phyloP scores from a whole-genome alignment of 1,140 invertebrate genomes.

The Frieseomelitta varia region DNA sequence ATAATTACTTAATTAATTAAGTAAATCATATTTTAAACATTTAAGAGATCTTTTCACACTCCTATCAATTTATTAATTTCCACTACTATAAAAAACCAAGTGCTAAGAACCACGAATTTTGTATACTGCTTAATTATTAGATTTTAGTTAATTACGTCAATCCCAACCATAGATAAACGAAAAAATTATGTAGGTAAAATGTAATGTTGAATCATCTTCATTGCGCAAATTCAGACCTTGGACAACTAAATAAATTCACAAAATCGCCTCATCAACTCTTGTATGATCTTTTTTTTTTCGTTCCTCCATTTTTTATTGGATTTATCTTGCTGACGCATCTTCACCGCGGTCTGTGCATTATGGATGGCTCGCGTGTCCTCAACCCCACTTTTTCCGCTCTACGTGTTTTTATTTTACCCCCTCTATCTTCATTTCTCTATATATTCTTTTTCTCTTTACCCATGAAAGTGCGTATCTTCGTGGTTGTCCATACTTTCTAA shows the following conservation, averaged over 20 bases:
- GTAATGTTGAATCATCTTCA: too few relatives aligned
- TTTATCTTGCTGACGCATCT: constrained; percentile 78
- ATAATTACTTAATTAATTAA: too few relatives aligned
- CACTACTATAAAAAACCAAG: background rate
- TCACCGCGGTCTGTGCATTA: constrained; percentile 74
- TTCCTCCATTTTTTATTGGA: constrained; percentile 65
- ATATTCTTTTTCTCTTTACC: background rate
- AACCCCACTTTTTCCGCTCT: constrained; percentile 57
- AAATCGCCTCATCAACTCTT: constrained; percentile 43
- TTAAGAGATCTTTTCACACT: background rate
- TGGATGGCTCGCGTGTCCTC: constrained; percentile 79
- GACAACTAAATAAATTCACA: constrained; percentile 18
- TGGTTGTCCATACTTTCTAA: constrained; percentile 34
- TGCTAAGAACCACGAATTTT: background rate
- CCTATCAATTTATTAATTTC: background rate
- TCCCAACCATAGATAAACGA: background rate
- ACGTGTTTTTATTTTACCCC: constrained; percentile 39
- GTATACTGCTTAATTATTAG: background rate
- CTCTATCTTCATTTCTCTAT: constrained; percentile 22
- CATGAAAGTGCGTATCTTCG: background rate
- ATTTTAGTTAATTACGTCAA: background rate
- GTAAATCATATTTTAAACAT: background rate
- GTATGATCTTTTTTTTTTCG: constrained; percentile 49
- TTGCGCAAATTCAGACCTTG: constrained; percentile 2
- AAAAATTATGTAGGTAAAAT: background rate